Percentiles rank a stretch among this genome's conserved stretches.
phyloP scores from a whole-genome alignment of 2,888 invertebrate species.

The Encarsia formosa region DNA sequence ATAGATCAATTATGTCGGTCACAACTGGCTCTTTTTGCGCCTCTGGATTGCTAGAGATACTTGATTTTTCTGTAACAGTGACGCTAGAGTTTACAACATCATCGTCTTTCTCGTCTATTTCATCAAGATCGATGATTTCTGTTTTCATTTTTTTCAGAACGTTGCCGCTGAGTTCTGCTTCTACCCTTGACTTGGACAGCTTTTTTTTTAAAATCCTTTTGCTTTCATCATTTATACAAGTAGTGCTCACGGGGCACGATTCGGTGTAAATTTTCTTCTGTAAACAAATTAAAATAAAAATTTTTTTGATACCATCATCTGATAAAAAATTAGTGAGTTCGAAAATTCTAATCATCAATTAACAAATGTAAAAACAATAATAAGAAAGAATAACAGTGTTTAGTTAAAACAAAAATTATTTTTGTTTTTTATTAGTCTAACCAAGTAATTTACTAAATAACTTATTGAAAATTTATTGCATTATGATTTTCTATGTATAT shows the following conservation, averaged over 20 bases:
- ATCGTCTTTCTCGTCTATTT: neutral
- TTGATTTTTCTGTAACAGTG: neutral
- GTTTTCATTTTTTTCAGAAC: neutral
- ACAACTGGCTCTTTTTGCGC: neutral
- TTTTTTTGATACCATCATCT: too few relatives aligned
- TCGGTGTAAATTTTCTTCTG: neutral
- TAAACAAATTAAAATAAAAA: neutral
- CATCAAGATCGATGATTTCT: neutral
- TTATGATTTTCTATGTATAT: too few relatives aligned
- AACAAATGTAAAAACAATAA: too few relatives aligned
- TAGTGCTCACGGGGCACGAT: neutral
- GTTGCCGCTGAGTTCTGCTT: too few relatives aligned
- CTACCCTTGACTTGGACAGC: neutral
- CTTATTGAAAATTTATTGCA: too few relatives aligned
- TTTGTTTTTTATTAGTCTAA: too few relatives aligned
- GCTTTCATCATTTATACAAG: neutral
- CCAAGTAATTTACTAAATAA: too few relatives aligned
- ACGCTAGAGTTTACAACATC: neutral
- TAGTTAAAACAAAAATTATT: too few relatives aligned
- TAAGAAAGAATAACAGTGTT: too few relatives aligned
- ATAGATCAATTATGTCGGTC: constrained; percentile 5
- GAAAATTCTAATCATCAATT: too few relatives aligned
- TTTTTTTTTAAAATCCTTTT: neutral
- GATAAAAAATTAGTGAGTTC: too few relatives aligned
- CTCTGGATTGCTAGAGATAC: neutral